Conservation (phyloP, 2,797 vertebrate species). For the Muscicapa striata region DNA sequence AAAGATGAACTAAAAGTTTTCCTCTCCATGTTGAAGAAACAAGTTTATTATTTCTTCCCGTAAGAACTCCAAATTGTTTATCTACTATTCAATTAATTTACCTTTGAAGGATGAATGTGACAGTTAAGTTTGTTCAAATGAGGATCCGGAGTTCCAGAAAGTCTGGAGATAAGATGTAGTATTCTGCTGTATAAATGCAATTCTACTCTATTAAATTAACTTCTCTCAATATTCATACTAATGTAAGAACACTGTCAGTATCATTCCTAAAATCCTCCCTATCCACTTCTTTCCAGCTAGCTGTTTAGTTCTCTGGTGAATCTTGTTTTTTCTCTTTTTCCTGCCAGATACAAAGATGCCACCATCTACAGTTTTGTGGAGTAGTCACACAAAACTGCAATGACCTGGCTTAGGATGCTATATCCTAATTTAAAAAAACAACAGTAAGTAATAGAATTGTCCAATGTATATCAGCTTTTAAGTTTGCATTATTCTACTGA, state of each 20-base stretch:
- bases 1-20: neutral
- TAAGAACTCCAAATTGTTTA: neutral
- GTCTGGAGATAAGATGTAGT: constrained; percentile 45
- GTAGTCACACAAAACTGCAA: neutral
- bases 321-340: neutral
- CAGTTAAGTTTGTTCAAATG: neutral
- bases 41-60: constrained; percentile 11
- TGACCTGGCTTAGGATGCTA: neutral
- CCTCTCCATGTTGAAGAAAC: neutral
- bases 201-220: constrained; percentile 33
- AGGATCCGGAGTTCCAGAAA: constrained; percentile 27
- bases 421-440: neutral
- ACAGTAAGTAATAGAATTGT: neutral
- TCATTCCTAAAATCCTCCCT: neutral
- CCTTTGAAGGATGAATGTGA: constrained; percentile 7
- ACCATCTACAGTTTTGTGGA: neutral
- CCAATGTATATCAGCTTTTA: neutral
- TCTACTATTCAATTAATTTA: constrained; percentile 12
- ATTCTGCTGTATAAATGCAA: neutral
- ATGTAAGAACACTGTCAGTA: neutral
- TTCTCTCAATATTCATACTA: neutral
- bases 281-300: neutral
- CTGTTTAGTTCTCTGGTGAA: neutral
- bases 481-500: neutral
- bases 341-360: neutral